A percentile compares a stretch with the other conserved stretches of the same genome.
phyloP scores from a whole-genome alignment of 2,888 invertebrate species.

The Caenorhabditis becei region DNA sequence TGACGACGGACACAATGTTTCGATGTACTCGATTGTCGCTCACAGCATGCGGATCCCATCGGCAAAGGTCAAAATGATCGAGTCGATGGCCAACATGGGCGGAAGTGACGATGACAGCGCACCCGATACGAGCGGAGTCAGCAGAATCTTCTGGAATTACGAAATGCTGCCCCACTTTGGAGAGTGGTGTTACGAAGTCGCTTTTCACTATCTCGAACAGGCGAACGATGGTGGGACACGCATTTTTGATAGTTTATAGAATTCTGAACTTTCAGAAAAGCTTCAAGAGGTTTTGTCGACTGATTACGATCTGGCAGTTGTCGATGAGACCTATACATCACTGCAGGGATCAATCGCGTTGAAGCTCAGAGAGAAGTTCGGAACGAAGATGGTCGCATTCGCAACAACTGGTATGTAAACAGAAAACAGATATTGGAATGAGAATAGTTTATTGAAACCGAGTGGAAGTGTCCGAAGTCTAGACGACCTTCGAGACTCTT shows the following conservation, averaged over 20 bases:
- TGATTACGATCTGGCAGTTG: constrained; percentile 50
- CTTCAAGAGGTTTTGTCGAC: constrained; percentile 48
- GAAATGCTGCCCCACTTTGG: constrained; percentile 50
- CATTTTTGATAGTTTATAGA: background rate
- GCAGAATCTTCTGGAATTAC: constrained; percentile 59
- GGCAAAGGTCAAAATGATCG: constrained; percentile 35
- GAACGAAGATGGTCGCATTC: constrained; percentile 62
- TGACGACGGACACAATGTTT: constrained; percentile 63
- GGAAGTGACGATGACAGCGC: constrained; percentile 29
- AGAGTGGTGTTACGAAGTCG: constrained; percentile 46
- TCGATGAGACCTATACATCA: constrained; percentile 64
- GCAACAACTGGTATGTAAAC: constrained; percentile 68
- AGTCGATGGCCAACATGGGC: constrained; percentile 25
- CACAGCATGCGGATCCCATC: constrained; percentile 24
- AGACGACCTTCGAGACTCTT: constrained; percentile 61
- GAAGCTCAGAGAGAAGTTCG: constrained; percentile 49
- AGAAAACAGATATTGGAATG: background rate
- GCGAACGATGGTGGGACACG: constrained; percentile 34
- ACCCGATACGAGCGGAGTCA: constrained; percentile 37
- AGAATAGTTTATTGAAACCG: constrained; percentile 24
- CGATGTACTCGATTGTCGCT: constrained; percentile 63
- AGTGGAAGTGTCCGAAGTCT: background rate
- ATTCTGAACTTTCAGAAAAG: constrained; percentile 25
- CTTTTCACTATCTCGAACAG: constrained; percentile 34
- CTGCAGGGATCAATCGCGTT: constrained; percentile 63